These are phyloP conservation scores for Hylaeus volcanicus DNA, from an alignment of 1,140 invertebrate species.

Conservation along the genomic window DNA sequence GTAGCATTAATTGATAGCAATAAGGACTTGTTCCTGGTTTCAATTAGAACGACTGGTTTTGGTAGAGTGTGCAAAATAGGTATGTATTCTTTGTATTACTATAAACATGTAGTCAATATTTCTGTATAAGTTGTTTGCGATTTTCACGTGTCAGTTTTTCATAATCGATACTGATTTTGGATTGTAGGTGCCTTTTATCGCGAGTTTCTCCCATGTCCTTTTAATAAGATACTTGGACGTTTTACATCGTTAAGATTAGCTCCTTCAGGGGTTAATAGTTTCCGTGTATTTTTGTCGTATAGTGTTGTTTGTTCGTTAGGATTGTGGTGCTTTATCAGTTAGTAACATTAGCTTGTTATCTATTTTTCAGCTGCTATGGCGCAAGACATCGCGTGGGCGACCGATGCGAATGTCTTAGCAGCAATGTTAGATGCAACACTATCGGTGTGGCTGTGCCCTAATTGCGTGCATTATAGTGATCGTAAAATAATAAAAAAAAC, in stretches of 20 bases:
- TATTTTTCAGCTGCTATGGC: conserved; percentile 86
- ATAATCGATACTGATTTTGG: too few species aligned
- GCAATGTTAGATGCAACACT: conserved; percentile 91
- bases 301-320: too few species aligned
- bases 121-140: too few species aligned
- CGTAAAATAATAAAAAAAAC: conserved; percentile 85
- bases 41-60: conserved; percentile 85
- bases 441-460: conserved; percentile 93
- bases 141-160: not conserved
- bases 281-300: too few species aligned
- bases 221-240: too few species aligned
- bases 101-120: not conserved
- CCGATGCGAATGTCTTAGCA: conserved; percentile 90
- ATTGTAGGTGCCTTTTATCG: too few species aligned
- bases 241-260: too few species aligned
- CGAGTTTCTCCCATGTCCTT: too few species aligned
- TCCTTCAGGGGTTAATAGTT: too few species aligned
- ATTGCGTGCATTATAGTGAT: conserved; percentile 83
- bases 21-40: conserved; percentile 88
- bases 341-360: not conserved
- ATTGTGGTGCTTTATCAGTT: too few species aligned
- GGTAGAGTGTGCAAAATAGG: conserved; percentile 88
- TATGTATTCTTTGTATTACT: conserved; percentile 71
- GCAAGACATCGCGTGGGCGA: conserved; percentile 90
- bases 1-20: conserved; percentile 92